phyloP scores from a whole-genome alignment of 2,113 vertebrate genomes.

The Paralichthys olivaceus region DNA sequence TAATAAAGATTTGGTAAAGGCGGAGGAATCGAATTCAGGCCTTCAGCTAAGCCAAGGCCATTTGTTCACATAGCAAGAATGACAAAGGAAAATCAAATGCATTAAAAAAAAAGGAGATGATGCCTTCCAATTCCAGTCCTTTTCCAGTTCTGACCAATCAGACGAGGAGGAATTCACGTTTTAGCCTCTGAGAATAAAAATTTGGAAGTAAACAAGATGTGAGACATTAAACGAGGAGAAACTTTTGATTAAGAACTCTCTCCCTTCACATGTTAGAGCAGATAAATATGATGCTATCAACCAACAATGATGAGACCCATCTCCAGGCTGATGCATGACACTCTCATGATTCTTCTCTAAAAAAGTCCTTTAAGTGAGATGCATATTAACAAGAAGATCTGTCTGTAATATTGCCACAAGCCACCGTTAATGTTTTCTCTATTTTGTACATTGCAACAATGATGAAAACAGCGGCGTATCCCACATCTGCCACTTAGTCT shows the following conservation, averaged over 20 bases:
- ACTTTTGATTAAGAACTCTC: conserved; percentile 46
- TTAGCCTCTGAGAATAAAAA: conserved; percentile 38
- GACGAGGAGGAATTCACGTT: conserved; percentile 42
- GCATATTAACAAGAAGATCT: conserved; percentile 44
- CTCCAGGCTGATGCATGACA: conserved; percentile 26
- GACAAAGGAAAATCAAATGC: conserved; percentile 58
- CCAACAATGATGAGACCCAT: conserved; percentile 16
- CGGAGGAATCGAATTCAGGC: conserved; percentile 65
- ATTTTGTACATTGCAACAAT: conserved; percentile 51
- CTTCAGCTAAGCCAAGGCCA: conserved; percentile 64
- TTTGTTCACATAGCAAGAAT: conserved; percentile 66
- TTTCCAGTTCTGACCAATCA: conserved; percentile 28
- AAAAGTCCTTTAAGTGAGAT: conserved; percentile 48
- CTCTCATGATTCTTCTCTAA: conserved; percentile 39
- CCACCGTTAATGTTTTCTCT: conserved; percentile 62
- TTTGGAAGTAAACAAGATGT: conserved; percentile 58
- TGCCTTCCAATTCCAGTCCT: conserved; percentile 47
- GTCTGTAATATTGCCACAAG: conserved; percentile 75
- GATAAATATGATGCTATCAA: conserved; percentile 32
- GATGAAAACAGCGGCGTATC: conserved; percentile 46
- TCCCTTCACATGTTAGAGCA: conserved; percentile 72
- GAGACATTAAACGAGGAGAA: conserved; percentile 57
- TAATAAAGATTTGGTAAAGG: conserved; percentile 75
- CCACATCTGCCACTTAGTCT: conserved; percentile 26
- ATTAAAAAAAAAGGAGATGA: conserved; percentile 51